Evolutionary conservation across 1,140 invertebrate species (phyloP).

Genomic region (Atta colombica): DNA sequence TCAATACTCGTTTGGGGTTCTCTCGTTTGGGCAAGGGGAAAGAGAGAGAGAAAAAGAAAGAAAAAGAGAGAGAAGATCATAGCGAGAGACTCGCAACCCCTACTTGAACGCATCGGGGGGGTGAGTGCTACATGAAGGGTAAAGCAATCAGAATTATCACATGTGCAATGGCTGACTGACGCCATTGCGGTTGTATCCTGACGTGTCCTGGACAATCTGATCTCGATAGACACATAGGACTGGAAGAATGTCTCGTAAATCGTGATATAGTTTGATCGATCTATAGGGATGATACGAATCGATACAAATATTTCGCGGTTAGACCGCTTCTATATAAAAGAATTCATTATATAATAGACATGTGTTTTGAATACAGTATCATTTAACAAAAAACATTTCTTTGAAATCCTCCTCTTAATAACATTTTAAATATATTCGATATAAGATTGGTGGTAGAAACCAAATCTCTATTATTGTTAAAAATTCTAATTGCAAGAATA

Average conservation of each 20-base stretch:
- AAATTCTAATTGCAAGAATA: background rate
- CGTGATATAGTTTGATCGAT: constrained; percentile 41
- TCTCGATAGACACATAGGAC: background rate
- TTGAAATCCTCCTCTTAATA: background rate
- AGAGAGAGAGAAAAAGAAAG: background rate
- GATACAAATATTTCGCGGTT: constrained; percentile 20
- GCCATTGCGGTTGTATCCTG: constrained; percentile 62
- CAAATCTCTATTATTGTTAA: background rate
- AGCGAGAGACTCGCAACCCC: constrained; percentile 49
- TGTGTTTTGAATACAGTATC: constrained; percentile 9
- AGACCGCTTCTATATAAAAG: background rate
- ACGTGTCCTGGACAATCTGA: constrained; percentile 40
- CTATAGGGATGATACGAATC: background rate
- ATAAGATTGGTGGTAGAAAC: background rate
- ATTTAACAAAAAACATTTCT: background rate
- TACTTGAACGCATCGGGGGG: constrained; percentile 24
- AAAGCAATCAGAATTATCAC: constrained; percentile 52
- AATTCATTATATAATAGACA: background rate
- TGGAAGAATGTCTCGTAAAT: background rate
- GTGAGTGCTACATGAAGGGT: constrained; percentile 53
- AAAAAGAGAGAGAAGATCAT: background rate
- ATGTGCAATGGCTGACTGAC: constrained; percentile 56
- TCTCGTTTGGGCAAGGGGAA: background rate
- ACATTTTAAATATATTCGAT: background rate
- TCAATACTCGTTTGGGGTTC: constrained; percentile 57